A percentile compares a stretch with the other conserved stretches of the same genome.
Conservation (phyloP, 2,797 vertebrate genomes). For the Cyprinodon diabolis region DNA sequence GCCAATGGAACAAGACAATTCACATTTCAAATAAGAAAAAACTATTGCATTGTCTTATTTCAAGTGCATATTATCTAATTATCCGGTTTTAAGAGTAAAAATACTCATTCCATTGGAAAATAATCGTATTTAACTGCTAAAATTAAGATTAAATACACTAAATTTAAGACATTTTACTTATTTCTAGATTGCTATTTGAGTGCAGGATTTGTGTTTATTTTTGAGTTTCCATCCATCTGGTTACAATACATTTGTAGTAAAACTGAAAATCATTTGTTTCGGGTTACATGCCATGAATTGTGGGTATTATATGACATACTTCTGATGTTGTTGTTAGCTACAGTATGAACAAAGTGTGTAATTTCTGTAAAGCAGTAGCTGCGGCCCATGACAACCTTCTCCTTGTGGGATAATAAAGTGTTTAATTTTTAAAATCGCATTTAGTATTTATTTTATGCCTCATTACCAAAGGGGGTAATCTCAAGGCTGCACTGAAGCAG, state of each 20-base stretch:
- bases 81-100: no score
- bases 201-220: neutral
- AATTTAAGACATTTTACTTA: no score
- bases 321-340: neutral
- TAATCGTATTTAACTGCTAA: no score
- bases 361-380: neutral
- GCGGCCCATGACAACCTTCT: neutral
- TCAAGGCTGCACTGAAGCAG: neutral
- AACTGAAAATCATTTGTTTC: neutral
- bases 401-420: neutral
- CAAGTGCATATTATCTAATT: no score
- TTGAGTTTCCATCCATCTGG: neutral
- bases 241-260: neutral
- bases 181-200: no score
- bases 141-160: no score
- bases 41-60: no score
- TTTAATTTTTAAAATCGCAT: neutral
- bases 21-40: no score
- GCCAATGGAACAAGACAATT: no score
- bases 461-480: neutral
- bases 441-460: neutral
- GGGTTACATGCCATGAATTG: neutral
- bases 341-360: neutral
- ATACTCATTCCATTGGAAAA: no score
- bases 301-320: neutral